Evolutionary conservation across 2,888 invertebrate genomes (phyloP), one percentile per base, ranked within the genome.

Genomic region (Dusona sp.): DNA sequence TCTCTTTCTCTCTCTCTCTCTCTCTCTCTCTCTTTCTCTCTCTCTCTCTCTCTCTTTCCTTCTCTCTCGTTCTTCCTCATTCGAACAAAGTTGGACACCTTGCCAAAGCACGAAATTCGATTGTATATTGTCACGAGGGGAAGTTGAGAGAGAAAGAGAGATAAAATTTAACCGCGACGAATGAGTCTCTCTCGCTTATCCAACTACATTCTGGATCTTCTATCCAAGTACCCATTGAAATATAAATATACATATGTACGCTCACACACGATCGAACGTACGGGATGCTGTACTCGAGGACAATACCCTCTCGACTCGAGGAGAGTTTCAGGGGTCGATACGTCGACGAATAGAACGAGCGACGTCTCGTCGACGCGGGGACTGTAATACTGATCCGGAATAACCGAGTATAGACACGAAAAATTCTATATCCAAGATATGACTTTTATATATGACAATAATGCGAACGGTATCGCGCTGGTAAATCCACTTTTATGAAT

Each of bases 31-130:
- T 65, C 64, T 65, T 33, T 54, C 54, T 70, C 61, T 65, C 64
- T 48, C 67, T 61, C 38, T 61, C 48, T 51, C 57, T 61, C 73
- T 51, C 36, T 75, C 57, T 45, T 57, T 78, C 19, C 65, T 22
- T 57, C 45, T 36, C 13, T 48, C 64, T 38, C 29, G 51, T 64
- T 68, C 42, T 80, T 22, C 36, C 25, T 74, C 29, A 42, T 57
- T 73, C 67, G 72, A 51, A 48, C 51, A 38, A 65, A 88, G 73
- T 81, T 86, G 90, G 87, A 88, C 87, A 88, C 79, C 85, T 87
- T 89, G 90, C 88, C 90, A 90, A 87, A 83, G 67, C 87, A 86
- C 86, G 87, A 88, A 89, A 73, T 70, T 65, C 77, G n/a, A 72
- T 77, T 79, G 83, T 87, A 87, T 45, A 81, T 88, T 84, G 83